Evolutionary conservation across 2,888 invertebrate genomes (phyloP), one percentile per base, ranked within the genome.

Genomic region (Zelleria hepariella): DNA sequence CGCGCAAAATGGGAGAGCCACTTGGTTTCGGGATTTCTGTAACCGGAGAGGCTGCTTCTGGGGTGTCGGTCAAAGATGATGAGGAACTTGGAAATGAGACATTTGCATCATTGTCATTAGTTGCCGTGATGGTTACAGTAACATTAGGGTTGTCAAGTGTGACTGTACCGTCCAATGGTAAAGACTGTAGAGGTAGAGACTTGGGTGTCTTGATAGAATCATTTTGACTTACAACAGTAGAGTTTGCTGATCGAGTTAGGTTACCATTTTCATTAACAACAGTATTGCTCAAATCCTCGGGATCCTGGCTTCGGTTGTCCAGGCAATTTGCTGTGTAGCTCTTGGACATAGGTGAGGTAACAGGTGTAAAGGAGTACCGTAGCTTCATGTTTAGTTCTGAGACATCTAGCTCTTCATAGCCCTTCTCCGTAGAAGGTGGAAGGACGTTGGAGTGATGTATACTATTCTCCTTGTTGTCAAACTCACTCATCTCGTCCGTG

Each of bases 351-450:
- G 86, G 85, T 7, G 86, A 86, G 0, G 80, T 68, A 0, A 72
- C 74, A 7, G 87, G 86, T n/a, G 86, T 86, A 18, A 79, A 68
- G 6, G 86, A 86, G 64, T 82, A 86, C 70, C 86, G 80, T 53
- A 87, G 68, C 69, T 82, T 87, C 84, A 86, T 86, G 67, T 83
- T 87, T 8, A 85, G 68, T 62, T 87, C 87, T 0, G 87, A 83
- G 1, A 83, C 80, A 68, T 88, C 86, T 65, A 86, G 62, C 62
- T 86, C 86, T 65, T 87, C 87, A 61, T 84, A 85, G 1, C 85
- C 86, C 64, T 86, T 87, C 61, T 87, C 86, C 0, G 80, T 82
- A 64, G 78, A 78, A 0, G 82, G 68, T 2, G 71, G 73, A 32
- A 78, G 68, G 51, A 82, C 78, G 80, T 86, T 86, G 66, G 70